Evolutionary conservation across 2,888 invertebrate genomes (phyloP), one percentile per base, ranked within the genome.

Genomic region (Gnatocerus cornutus): DNA sequence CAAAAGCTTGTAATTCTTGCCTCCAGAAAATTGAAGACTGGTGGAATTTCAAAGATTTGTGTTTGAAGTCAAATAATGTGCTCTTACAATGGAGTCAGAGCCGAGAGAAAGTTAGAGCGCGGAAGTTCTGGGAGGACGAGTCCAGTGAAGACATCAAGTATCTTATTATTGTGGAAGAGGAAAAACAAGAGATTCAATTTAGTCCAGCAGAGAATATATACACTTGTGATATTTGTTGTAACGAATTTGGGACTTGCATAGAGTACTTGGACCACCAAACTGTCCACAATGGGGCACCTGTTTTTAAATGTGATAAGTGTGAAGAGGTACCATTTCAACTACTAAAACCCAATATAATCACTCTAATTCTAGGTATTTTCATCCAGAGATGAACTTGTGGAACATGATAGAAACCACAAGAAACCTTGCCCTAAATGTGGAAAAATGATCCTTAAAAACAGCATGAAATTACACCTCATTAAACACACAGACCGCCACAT

Each of bases 231-330:
- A 79, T 80, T 66, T 81, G 80, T 62, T 55, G 41, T 53, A 27
- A 62, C 8, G 68, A 75, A 62, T 78, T 79, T 45, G 71, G 75
- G 30, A 74, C 68, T 39, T 76, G 77, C 59, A 71, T 79, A 16
- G 77, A 78, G 9, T 78, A 78, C 64, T 71, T 81, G 33, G 80
- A 81, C 62, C 81, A 81, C 72, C 81, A 81, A 61, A 56, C 71
- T 13, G 55, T 41, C 46, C 80, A 81, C 48, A 72, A 79, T 71
- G 81, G 80, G 3, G 29, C 77, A 12, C 69, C 75, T 12, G 78
- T 80, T n/a, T 80, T 80, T 58, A 77, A 74, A 55, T 81, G 81
- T 70, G 77, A 79, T 61, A 76, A 77, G 64, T 81, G 80, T 62
- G 45, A 73, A 10, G 63, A 76, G 69, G 78, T 78, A 59, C 21